Evolutionary conservation across 64 coral and sea anemone species (phyloP).

Genomic region (Pachyseris speciosa): DNA sequence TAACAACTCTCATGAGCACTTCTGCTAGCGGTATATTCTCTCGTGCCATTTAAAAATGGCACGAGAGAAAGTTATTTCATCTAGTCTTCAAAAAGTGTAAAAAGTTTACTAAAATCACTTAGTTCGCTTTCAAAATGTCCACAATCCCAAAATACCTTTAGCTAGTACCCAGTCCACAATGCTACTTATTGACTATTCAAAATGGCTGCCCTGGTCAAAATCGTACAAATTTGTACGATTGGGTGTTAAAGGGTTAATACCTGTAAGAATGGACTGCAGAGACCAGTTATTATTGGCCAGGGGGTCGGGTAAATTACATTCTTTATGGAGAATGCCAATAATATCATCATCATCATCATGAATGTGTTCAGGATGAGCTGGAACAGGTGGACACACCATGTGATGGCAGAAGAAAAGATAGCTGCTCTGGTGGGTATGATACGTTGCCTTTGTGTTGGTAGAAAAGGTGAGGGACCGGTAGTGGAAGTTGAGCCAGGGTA

Average conservation of each 20-base stretch:
- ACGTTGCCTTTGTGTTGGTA: not conserved
- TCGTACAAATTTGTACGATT: slow-evolving; percentile 35
- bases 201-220: too few relatives aligned
- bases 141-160: not conserved
- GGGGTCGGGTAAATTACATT: not conserved
- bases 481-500: too few relatives aligned
- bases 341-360: not conserved
- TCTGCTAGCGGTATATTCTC: slow-evolving; percentile 18
- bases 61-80: not conserved
- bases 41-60: slow-evolving; percentile 52
- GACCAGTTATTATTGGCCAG: slow-evolving; percentile 31
- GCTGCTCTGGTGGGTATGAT: not conserved
- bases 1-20: too few relatives aligned
- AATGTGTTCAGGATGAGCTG: slow-evolving; percentile 1
- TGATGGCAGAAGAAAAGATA: slow-evolving; percentile 9
- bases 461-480: slow-evolving; percentile 3
- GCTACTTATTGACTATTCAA: not conserved
- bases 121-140: not conserved
- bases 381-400: slow-evolving; percentile 18
- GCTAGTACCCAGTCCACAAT: not conserved
- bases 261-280: slow-evolving; percentile 9
- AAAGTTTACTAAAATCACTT: not conserved
- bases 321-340: not conserved
- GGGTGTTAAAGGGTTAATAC: slow-evolving; percentile 15
- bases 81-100: not conserved